Evolutionary conservation across 2,797 vertebrate species (phyloP).

Genomic region (Arrhamphus sclerolepis): DNA sequence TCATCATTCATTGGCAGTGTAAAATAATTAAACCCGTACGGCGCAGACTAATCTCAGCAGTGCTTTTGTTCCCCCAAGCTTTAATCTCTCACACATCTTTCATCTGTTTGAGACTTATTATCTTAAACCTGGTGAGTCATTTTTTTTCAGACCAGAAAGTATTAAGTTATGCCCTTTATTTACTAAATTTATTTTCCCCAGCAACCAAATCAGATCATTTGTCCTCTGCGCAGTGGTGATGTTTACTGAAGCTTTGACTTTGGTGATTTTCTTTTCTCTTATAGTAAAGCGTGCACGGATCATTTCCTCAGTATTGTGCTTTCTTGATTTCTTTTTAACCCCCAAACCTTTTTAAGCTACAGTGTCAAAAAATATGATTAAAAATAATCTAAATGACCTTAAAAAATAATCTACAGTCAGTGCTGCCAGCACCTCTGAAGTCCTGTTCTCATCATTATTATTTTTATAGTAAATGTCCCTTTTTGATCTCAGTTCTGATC

Average conservation of each 20-base stretch:
- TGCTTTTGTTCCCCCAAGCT: slow-evolving; percentile 14
- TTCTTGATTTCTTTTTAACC: not conserved
- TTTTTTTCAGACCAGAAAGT: no score
- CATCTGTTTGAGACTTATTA: no score
- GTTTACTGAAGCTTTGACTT: not conserved
- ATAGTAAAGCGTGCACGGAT: not conserved
- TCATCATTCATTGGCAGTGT: slow-evolving; percentile 3
- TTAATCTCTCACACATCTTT: not conserved
- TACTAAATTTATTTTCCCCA: not conserved
- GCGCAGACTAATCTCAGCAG: not conserved
- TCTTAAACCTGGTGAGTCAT: no score
- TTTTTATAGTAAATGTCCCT: no score
- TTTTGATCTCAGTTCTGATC: not conserved
- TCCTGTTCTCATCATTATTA: no score
- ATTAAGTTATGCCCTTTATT: not conserved
- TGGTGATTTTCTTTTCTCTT: not conserved
- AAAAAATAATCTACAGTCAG: no score
- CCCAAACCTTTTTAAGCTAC: no score
- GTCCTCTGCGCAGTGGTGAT: not conserved
- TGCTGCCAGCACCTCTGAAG: no score
- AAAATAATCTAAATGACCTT: no score
- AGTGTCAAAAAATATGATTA: no score
- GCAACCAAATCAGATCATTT: not conserved
- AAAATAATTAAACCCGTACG: not conserved
- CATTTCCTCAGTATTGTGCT: slow-evolving; percentile 1